Base-by-base conservation (phyloP, 2,888 invertebrate genomes). In the Icerya purchasi region DNA sequence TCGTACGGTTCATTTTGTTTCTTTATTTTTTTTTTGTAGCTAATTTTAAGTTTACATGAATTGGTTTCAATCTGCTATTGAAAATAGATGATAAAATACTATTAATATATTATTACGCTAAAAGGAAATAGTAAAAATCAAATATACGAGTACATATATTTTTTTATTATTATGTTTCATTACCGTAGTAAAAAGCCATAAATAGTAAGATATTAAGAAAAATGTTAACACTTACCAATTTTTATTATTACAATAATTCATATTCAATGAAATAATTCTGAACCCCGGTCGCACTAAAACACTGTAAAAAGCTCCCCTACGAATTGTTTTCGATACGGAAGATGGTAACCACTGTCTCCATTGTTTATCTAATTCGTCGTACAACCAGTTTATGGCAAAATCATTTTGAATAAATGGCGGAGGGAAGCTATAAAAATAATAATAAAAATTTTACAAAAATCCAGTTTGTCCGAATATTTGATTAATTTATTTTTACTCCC, bases 161-260 rank as follows among this genome's bases (percentile, higher is more conserved):
- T 19, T n/a, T 19, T 23, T 56, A 36, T 56, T 2, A 51, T 22
- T n/a, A n/a, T n/a, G n/a, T n/a, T n/a, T n/a, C n/a, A n/a, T n/a
- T n/a, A n/a, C n/a, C n/a, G n/a, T n/a, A n/a, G n/a, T n/a, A n/a
- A n/a, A n/a, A n/a, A n/a, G n/a, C n/a, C n/a, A n/a, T n/a, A n/a
- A n/a, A n/a, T n/a, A n/a, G n/a, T n/a, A n/a, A n/a, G n/a, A n/a
- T n/a, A n/a, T n/a, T n/a, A n/a, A n/a, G n/a, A n/a, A n/a, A n/a
- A n/a, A n/a, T n/a, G n/a, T n/a, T n/a, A n/a, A n/a, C n/a, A 22
- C 61, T 62, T 58, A 67, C 93, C 92, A 94, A 74, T 93, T 93
- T 69, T 87, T 87, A 69, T 89, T 90, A 70, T 92, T 91, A 72
- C 93, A 93, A 72, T 89, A 92, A 73, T 94, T 94, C 84, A 89